Evolutionary conservation across 2,888 invertebrate genomes (phyloP).

Genomic region (Spodoptera littoralis): DNA sequence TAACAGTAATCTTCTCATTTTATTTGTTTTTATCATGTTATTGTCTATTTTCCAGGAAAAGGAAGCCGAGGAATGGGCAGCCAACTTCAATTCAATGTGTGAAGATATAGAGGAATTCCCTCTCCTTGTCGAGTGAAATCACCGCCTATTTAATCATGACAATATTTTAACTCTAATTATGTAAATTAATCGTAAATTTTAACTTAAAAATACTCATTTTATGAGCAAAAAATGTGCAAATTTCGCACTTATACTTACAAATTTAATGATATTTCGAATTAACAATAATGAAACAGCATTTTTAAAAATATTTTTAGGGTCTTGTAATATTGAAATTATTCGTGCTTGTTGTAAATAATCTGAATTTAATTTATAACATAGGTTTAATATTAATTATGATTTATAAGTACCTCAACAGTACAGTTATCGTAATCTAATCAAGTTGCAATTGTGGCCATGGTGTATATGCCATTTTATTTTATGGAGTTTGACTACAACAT

Average conservation of each 20-base stretch:
- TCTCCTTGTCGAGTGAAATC: conserved; percentile 76
- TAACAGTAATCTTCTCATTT: no score
- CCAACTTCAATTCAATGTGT: conserved; percentile 89
- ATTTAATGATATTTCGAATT: not conserved
- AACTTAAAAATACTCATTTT: conserved; percentile 33
- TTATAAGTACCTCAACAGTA: conserved; percentile 32
- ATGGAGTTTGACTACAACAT: conserved; percentile 24
- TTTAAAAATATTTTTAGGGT: conserved; percentile 2
- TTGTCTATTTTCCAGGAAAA: conserved; percentile 75
- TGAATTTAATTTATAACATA: conserved; percentile 36
- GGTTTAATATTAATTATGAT: conserved; percentile 17
- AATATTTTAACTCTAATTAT: conserved; percentile 27
- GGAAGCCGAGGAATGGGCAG: conserved; percentile 87
- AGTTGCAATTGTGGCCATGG: conserved; percentile 55
- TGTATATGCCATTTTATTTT: conserved; percentile 60
- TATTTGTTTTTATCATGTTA: not conserved
- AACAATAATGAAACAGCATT: not conserved
- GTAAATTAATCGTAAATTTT: conserved; percentile 21
- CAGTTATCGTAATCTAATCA: conserved; percentile 33
- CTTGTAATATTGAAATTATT: conserved; percentile 5
- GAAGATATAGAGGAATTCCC: conserved; percentile 87
- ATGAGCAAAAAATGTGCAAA: not conserved
- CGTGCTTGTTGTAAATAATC: conserved; percentile 42
- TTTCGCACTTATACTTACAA: not conserved
- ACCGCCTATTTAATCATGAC: conserved; percentile 43